Base-by-base conservation (phyloP, 2,888 invertebrate genomes). In the Entomobrya proxima region DNA sequence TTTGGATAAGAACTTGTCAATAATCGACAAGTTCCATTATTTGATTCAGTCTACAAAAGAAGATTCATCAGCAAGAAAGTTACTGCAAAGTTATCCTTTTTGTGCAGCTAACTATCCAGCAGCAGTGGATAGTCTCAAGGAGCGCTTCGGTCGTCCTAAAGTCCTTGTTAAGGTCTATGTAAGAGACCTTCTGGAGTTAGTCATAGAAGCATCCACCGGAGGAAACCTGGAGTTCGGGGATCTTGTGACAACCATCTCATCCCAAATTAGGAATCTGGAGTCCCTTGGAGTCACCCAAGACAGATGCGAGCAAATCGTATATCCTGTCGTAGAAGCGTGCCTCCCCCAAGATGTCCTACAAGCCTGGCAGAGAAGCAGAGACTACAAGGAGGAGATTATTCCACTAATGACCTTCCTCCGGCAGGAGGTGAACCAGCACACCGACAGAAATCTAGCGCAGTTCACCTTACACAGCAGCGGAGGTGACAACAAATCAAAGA, bases 321-420 rank as follows among this genome's bases (percentile, higher is more conserved):
- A 77, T n/a, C 85, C 85, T 4, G 40, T 78, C 4, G 85, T 79
- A 6, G 85, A 78, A 21, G 50, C 55, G 6, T 85, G 79, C 18
- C 21, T 79, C 13, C 85, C 69, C 11, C 4, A 5, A 1, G 37
- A 85, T 0, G 44, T 55, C 13, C 15, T 85, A 18, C n/a, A 18
- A 18, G 91, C 93, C n/a, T 79, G 79, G 79, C 40, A 47, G 37
- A 13, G 44, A 9, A 18, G 1, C 9, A 5, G n/a, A 1, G 21
- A 7, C 24, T 79, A 50, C 79, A 32, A 79, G n/a, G 79, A 79
- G 37, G 69, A 79, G 11, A 13, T 67, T 21, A 35, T 35, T 11
- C 24, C 67, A 52, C 21, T 79, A 0, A 32, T 79, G 15, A 35
- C 47, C 15, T 79, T 79, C 15, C 67, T 79, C 13, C 30, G 27